These are phyloP conservation scores for Gymnothorax reevesii DNA, from an alignment of 2,797 vertebrate genomes.

Conservation along the genomic window DNA sequence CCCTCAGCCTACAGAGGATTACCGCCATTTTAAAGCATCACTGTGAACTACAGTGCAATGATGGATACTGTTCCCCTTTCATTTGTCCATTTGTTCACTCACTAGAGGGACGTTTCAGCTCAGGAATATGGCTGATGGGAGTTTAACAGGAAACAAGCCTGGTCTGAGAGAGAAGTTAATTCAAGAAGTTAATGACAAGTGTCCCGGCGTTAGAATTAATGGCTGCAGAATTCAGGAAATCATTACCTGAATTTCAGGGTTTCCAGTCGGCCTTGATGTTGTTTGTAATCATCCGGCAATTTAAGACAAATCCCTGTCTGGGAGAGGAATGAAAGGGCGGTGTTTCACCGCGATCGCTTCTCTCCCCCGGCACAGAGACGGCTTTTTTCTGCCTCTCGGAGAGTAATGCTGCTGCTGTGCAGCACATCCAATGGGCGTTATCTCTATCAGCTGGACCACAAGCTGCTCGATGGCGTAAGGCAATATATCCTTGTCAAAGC, in stretches of 20 bases:
- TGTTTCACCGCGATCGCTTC: neutral
- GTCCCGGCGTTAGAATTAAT: neutral
- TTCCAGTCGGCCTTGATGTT: neutral
- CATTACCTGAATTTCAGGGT: neutral
- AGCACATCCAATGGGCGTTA: neutral
- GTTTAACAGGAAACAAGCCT: neutral
- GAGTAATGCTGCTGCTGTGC: neutral
- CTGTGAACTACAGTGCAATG: neutral
- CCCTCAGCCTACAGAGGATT: neutral
- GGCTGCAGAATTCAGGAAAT: neutral
- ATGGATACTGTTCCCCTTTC: neutral
- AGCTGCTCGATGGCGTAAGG: neutral
- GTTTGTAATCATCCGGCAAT: neutral
- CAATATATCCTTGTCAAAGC: conserved; percentile 10
- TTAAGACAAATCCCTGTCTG: neutral
- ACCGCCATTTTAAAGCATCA: neutral
- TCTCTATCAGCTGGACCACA: conserved; percentile 6
- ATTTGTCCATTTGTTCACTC: neutral
- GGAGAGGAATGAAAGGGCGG: neutral
- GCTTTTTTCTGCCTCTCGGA: neutral
- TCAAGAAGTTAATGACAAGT: neutral
- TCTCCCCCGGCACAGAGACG: neutral
- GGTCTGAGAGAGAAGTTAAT: neutral
- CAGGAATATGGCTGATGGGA: neutral
- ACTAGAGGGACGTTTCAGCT: neutral